Percentiles rank a stretch among this genome's conserved stretches.
Evolutionary conservation across 2,888 invertebrate species (phyloP).

Genomic region (Mermis nigrescens): DNA sequence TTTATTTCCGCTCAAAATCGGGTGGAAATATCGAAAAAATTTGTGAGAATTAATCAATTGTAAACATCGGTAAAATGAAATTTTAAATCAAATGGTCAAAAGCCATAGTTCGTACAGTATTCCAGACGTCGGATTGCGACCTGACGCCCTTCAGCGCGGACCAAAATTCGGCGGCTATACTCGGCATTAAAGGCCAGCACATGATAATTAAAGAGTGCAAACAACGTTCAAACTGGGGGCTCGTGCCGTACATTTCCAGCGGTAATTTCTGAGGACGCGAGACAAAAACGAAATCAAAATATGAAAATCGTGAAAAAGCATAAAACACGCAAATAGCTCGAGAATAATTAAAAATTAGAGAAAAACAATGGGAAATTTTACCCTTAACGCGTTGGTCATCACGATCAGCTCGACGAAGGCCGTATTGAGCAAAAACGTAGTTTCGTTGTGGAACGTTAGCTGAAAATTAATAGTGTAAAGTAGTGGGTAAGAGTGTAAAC

Average conservation of each 20-base stretch:
- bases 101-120: no score
- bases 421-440: not conserved
- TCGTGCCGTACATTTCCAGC: not conserved
- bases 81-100: no score
- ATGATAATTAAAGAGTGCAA: slow-evolving; percentile 7
- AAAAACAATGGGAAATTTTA: no score
- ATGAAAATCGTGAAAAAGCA: not conserved
- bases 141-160: not conserved
- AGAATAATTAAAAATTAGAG: no score
- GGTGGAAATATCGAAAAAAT: no score
- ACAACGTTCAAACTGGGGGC: not conserved
- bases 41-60: no score
- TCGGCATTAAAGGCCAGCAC: slow-evolving; percentile 8
- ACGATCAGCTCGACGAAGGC: not conserved
- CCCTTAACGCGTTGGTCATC: slow-evolving; percentile 9
- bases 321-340: no score
- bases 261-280: not conserved
- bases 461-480: not conserved
- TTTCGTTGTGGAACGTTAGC: not conserved
- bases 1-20: no score
- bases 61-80: no score
- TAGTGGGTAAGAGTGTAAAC: no score
- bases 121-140: no score
- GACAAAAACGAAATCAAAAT: not conserved
- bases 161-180: slow-evolving; percentile 11